Evolutionary conservation across 2,113 vertebrate genomes (phyloP).

Genomic region (Colius striatus): DNA sequence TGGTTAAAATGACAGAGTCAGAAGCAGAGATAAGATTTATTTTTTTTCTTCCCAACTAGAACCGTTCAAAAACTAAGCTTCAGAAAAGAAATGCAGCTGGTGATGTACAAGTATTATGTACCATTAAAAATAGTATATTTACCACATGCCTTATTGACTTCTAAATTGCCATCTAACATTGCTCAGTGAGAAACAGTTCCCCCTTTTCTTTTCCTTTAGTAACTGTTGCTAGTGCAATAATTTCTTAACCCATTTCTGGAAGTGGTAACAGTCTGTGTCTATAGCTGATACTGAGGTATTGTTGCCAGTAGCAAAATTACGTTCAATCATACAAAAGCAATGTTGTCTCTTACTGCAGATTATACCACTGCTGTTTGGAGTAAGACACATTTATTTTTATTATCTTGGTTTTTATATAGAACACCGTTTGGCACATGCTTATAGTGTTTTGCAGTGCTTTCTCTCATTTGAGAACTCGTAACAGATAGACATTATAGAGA

Average conservation of each 20-base stretch:
- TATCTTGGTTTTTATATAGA: neutral
- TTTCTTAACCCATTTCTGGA: neutral
- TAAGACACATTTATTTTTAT: neutral
- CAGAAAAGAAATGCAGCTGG: neutral
- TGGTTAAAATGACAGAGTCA: neutral
- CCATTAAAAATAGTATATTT: neutral
- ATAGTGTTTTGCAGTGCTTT: neutral
- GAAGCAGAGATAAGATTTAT: too few relatives aligned
- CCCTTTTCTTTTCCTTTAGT: neutral
- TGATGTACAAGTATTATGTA: neutral
- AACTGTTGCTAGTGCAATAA: neutral
- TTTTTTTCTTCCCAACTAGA: too few relatives aligned
- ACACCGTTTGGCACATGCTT: rapidly evolving
- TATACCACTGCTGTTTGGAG: neutral
- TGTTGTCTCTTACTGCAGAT: neutral
- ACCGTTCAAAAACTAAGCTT: neutral
- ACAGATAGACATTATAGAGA: neutral
- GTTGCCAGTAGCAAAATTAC: neutral
- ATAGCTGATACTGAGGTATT: neutral
- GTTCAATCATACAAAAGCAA: neutral
- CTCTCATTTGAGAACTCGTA: neutral
- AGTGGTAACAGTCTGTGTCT: neutral
- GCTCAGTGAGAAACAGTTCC: neutral
- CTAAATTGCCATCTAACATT: neutral
- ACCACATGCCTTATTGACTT: neutral